Conservation (phyloP, 37 sponge, comb jelly and placozoan genomes). For the Halisarca cf. caerulea region DNA sequence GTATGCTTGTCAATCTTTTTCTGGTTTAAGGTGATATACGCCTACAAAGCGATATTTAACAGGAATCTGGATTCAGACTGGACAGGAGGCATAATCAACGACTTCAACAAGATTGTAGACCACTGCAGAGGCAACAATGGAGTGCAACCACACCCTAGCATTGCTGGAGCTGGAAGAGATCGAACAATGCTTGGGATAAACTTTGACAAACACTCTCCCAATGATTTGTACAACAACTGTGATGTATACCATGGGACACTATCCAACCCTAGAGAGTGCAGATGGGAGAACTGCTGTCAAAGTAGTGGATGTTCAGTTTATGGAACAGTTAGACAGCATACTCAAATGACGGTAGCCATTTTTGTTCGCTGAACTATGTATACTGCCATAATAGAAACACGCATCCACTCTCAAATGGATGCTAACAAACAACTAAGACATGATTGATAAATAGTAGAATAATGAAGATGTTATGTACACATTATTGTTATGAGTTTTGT, state of each 20-base stretch:
- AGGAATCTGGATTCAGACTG: constrained; percentile 7
- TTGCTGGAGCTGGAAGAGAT: neutral
- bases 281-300: neutral
- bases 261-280: neutral
- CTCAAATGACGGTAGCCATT: constrained; percentile 13
- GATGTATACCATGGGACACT: neutral
- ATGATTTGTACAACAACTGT: neutral
- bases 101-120: neutral
- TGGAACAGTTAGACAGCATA: neutral
- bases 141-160: neutral
- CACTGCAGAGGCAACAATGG: neutral
- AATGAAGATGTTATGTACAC: too few relatives aligned
- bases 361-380: too few relatives aligned
- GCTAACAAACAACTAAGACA: too few relatives aligned
- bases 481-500: too few relatives aligned
- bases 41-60: constrained; percentile 9
- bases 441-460: too few relatives aligned
- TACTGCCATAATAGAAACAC: too few relatives aligned
- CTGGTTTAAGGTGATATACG: neutral
- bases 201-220: neutral
- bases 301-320: too few relatives aligned
- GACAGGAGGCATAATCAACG: neutral
- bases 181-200: neutral
- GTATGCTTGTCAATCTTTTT: too few relatives aligned
- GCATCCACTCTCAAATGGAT: too few relatives aligned